phyloP scores from a whole-genome alignment of 2,888 invertebrate genomes.

The Ophraella communa region DNA sequence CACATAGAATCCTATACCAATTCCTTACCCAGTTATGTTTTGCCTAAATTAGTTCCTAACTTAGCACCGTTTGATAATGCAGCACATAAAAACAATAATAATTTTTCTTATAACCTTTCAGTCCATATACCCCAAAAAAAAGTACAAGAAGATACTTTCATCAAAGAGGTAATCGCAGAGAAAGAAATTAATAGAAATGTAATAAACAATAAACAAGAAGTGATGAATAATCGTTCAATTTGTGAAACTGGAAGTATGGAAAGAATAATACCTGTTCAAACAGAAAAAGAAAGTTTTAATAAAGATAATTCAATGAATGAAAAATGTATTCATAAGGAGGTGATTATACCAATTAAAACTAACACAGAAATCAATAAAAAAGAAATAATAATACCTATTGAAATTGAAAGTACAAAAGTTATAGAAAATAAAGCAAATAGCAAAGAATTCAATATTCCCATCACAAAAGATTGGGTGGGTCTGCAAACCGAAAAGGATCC shows the following conservation, averaged over 20 bases:
- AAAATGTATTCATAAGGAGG: not conserved
- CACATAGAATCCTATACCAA: constrained; percentile 51
- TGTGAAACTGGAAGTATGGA: not conserved
- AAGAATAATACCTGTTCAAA: not conserved
- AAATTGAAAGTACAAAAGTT: not conserved
- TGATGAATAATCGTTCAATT: too few relatives aligned
- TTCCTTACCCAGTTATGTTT: constrained; percentile 36
- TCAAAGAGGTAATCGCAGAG: not conserved
- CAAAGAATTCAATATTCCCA: not conserved
- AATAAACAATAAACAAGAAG: not conserved
- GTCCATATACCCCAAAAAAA: constrained; percentile 29
- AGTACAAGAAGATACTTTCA: constrained; percentile 3
- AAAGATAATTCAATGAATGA: not conserved
- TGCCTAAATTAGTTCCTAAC: constrained; percentile 37
- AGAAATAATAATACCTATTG: constrained; percentile 12
- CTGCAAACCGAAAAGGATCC: constrained; percentile 68
- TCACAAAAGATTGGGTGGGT: constrained; percentile 63
- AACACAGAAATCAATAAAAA: constrained; percentile 15
- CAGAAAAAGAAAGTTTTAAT: not conserved
- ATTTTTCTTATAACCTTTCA: constrained; percentile 41
- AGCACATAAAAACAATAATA: constrained; percentile 32
- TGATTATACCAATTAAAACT: constrained; percentile 20
- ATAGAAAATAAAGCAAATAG: not conserved
- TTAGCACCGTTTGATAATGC: constrained; percentile 36
- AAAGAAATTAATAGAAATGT: not conserved